Evolutionary conservation across 1,140 invertebrate species (phyloP), one percentile per base, ranked within the genome.

Genomic region (Drosophila lowei): DNA sequence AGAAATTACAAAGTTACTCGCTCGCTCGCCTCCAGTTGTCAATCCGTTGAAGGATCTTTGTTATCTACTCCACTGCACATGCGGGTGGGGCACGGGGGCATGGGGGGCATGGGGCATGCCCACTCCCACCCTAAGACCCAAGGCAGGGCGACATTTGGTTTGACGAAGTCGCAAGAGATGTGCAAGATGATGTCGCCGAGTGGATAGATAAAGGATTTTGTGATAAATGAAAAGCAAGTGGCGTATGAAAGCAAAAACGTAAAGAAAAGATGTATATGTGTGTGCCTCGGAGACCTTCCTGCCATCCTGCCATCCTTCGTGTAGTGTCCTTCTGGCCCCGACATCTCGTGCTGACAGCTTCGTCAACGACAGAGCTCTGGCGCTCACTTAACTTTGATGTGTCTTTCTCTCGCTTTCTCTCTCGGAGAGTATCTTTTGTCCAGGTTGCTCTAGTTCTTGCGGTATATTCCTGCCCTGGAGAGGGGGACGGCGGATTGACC

Each of bases 201-300:
- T 88, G 75, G 75, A 83, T 83, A 89, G 83, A 83, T 89, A 88
- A 89, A 79, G 84, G 83, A 78, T 48, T 88, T 88, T 88, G 84
- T 83, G 84, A 88, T 89, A 88, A 88, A 88, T 89, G 83, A 88
- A 83, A 88, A 77, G 79, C 78, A 88, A 86, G 83, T 88, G 74
- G 78, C 74, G 83, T 86, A 88, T 86, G 83, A 88, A 86, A 75
- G 83, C 83, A 75, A 67, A 70, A 73, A 73, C 59, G 59, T 52
- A 66, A 48, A 76, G 72, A 71, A 79, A 23, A 48, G 68, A 85
- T 76, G 84, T 76, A 66, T 76, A 3, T 75, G 55, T 81, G 79
- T 76, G 72, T 72, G 61, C 60, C 41, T 34, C 43, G 41, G 28
- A 47, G 49, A 48, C 28, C 61, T 38, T 57, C 55, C 16, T n/a